These are phyloP conservation scores for Polydesmus complanatus DNA, from an alignment of 2,888 invertebrate species.

Conservation along the genomic window DNA sequence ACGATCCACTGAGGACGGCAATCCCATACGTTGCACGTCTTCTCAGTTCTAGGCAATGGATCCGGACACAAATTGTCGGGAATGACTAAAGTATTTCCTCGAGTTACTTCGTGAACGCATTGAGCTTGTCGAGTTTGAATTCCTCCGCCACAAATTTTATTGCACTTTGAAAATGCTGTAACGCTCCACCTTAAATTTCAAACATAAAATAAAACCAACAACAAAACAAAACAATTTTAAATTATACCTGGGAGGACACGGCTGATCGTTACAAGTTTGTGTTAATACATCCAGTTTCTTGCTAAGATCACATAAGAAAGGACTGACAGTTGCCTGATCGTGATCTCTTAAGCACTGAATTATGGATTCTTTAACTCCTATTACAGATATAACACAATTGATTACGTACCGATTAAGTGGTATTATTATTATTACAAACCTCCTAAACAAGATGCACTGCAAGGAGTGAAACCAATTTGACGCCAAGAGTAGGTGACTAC, in stretches of 20 bases:
- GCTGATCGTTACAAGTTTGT: slow-evolving; percentile 82
- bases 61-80: slow-evolving; percentile 86
- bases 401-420: not conserved
- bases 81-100: slow-evolving; percentile 80
- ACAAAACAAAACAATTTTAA: not conserved
- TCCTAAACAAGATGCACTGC: slow-evolving; percentile 87
- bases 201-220: not conserved
- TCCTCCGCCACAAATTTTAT: slow-evolving; percentile 86
- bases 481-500: slow-evolving; percentile 72
- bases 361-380: slow-evolving; percentile 60
- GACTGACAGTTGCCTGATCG: slow-evolving; percentile 71
- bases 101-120: slow-evolving; percentile 73
- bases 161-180: slow-evolving; percentile 76
- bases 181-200: slow-evolving; percentile 58
- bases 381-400: slow-evolving; percentile 17
- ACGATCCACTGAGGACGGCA: slow-evolving; percentile 84
- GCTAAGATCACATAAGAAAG: slow-evolving; percentile 70
- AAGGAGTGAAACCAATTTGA: slow-evolving; percentile 77
- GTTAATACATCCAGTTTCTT: slow-evolving; percentile 78
- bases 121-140: slow-evolving; percentile 70
- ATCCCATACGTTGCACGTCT: slow-evolving; percentile 82
- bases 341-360: slow-evolving; percentile 78
- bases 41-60: slow-evolving; percentile 73
- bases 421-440: slow-evolving; percentile 24
- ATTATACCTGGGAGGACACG: slow-evolving; percentile 73